A percentile compares a stretch with the other conserved stretches of the same genome.
These are phyloP conservation scores for Bursaphelenchus okinawaensis DNA, from an alignment of 2,888 invertebrate genomes.

Conservation along the genomic window DNA sequence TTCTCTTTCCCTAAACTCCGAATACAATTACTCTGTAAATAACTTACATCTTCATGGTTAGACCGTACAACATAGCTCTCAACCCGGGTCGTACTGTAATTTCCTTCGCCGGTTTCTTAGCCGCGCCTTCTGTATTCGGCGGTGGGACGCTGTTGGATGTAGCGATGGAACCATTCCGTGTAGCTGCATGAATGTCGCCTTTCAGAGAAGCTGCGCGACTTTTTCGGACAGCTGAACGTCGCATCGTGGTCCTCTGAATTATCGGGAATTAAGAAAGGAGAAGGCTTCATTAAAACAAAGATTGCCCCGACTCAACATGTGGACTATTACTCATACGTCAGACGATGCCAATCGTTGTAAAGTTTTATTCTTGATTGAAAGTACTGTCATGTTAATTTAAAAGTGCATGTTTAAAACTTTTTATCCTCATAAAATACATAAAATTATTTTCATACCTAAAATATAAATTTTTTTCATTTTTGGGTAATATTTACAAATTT, in stretches of 20 bases:
- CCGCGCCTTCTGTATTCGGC: not conserved
- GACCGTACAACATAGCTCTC: constrained; percentile 21
- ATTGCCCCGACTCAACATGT: no score
- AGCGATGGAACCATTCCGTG: not conserved
- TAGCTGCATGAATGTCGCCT: not conserved
- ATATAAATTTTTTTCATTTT: no score
- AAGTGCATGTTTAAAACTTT: no score
- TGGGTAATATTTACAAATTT: no score
- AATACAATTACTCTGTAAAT: constrained; percentile 13
- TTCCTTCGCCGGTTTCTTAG: constrained; percentile 13
- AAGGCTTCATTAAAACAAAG: no score
- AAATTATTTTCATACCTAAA: no score
- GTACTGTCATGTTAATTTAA: no score
- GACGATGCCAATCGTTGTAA: no score
- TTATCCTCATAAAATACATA: no score
- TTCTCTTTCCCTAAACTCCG: constrained; percentile 22
- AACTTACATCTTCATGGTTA: constrained; percentile 22
- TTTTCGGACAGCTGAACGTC: not conserved
- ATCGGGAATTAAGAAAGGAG: no score
- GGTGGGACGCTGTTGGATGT: not conserved
- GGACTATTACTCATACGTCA: no score
- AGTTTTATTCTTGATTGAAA: no score
- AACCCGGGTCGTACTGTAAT: constrained; percentile 19
- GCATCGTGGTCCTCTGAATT: not conserved
- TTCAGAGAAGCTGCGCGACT: not conserved